Conservation (phyloP, 2,888 invertebrate genomes). For the Leptinotarsa tumamoca region DNA sequence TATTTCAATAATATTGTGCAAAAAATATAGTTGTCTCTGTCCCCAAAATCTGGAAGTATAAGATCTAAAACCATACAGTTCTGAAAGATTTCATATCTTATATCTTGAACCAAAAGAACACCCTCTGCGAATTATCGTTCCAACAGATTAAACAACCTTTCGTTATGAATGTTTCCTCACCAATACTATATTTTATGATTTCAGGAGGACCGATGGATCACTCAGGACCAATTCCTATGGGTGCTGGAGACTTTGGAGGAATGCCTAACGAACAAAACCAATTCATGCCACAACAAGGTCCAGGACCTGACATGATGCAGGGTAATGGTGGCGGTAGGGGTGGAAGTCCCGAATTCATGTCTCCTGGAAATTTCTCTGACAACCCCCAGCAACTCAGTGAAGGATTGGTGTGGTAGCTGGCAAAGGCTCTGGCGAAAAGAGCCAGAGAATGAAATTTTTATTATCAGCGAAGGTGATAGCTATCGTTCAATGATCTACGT, state of each 20-base stretch:
- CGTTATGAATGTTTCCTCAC: neutral
- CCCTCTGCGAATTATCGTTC: no score
- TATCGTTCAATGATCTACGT: neutral
- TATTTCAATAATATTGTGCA: no score
- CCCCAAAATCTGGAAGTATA: no score
- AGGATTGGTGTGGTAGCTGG: conserved; percentile 80
- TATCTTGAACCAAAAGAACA: no score
- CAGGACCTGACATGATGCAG: conserved; percentile 74
- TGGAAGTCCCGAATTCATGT: conserved; percentile 81
- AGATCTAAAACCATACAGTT: no score
- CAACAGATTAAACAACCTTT: neutral
- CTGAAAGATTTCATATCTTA: no score
- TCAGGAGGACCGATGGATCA: conserved; percentile 81
- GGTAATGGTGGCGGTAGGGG: conserved; percentile 76
- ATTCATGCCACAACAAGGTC: conserved; percentile 69
- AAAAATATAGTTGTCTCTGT: no score
- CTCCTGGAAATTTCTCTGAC: conserved; percentile 73
- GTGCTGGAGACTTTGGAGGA: conserved; percentile 84
- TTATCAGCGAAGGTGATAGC: neutral
- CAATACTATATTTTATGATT: conserved; percentile 39
- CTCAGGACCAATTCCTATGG: conserved; percentile 74
- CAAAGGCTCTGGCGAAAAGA: conserved; percentile 67
- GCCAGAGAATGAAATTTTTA: conserved; percentile 61
- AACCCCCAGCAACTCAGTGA: conserved; percentile 81
- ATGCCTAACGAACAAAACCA: conserved; percentile 74